These are phyloP conservation scores for Pagetopsis macropterus DNA, from an alignment of 2,797 vertebrate genomes.

Conservation along the genomic window DNA sequence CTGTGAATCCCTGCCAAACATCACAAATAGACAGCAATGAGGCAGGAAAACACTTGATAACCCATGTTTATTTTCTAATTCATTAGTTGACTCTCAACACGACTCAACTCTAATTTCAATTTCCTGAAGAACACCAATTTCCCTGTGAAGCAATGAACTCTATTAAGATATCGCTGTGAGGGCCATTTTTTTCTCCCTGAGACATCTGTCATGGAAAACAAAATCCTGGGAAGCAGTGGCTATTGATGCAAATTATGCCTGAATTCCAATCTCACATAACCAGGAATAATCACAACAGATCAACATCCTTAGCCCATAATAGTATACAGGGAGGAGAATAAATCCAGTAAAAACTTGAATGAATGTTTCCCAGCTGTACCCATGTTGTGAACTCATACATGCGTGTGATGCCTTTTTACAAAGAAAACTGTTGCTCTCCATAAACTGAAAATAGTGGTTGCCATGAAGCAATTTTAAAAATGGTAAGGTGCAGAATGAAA, in stretches of 20 bases:
- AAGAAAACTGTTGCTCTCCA: neutral
- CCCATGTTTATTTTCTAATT: constrained; percentile 49
- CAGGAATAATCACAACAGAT: constrained; percentile 10
- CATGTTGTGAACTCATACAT: neutral
- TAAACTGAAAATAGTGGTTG: neutral
- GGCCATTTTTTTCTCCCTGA: constrained; percentile 25
- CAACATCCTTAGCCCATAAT: neutral
- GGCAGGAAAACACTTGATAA: constrained; percentile 39
- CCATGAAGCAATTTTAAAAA: constrained; percentile 1
- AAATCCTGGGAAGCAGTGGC: constrained; percentile 13
- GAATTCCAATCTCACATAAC: constrained; percentile 15
- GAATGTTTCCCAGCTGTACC: neutral
- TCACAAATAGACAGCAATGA: constrained; percentile 14
- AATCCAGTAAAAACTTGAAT: neutral
- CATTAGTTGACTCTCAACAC: constrained; percentile 23
- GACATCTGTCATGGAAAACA: constrained; percentile 35
- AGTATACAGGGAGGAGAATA: neutral
- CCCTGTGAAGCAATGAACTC: constrained; percentile 30
- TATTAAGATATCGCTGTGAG: constrained; percentile 20
- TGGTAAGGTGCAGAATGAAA: constrained; percentile 8
- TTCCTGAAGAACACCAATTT: constrained; percentile 34
- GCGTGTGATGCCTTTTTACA: neutral
- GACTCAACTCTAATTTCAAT: constrained; percentile 45
- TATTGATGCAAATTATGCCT: constrained; percentile 34
- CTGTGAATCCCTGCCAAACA: constrained; percentile 35